A percentile compares a stretch with the other conserved stretches of the same genome.
These are phyloP conservation scores for Nemopilema nomurai DNA, from an alignment of 30 jellyfish, hydroid and myxozoan species.

Conservation along the genomic window DNA sequence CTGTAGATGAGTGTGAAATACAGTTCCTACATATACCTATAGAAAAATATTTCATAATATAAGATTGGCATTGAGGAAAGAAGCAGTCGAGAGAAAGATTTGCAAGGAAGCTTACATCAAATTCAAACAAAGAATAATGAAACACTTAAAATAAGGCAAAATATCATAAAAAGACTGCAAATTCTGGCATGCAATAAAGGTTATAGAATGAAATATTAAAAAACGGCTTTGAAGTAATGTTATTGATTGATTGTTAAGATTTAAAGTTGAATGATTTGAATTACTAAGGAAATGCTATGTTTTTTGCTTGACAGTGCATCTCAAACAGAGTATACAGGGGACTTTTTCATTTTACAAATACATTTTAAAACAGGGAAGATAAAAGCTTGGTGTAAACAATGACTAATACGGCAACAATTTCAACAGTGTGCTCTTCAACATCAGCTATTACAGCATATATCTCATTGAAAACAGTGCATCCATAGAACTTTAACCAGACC, in stretches of 20 bases:
- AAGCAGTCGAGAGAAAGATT: neutral
- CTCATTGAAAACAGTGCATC: neutral
- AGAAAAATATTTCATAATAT: neutral
- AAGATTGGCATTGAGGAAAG: neutral
- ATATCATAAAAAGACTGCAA: slow-evolving; percentile 1
- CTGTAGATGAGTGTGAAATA: neutral
- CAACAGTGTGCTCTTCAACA: neutral
- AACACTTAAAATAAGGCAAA: neutral
- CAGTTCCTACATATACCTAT: neutral
- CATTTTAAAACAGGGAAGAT: neutral
- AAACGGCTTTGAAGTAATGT: neutral
- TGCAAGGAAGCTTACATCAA: neutral
- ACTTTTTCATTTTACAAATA: neutral
- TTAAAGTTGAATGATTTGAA: neutral
- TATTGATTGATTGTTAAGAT: neutral
- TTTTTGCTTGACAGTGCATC: neutral
- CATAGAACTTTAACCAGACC: neutral
- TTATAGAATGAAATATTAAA: neutral
- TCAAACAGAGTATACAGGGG: neutral
- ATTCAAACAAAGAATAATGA: neutral
- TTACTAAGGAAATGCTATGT: neutral
- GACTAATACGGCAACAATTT: neutral
- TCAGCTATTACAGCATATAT: neutral
- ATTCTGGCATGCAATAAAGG: neutral
- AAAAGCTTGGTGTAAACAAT: neutral